Percentiles rank a stretch among this genome's conserved stretches.
Evolutionary conservation across 2,797 vertebrate species (phyloP).

Genomic region (Trachops cirrhosus): DNA sequence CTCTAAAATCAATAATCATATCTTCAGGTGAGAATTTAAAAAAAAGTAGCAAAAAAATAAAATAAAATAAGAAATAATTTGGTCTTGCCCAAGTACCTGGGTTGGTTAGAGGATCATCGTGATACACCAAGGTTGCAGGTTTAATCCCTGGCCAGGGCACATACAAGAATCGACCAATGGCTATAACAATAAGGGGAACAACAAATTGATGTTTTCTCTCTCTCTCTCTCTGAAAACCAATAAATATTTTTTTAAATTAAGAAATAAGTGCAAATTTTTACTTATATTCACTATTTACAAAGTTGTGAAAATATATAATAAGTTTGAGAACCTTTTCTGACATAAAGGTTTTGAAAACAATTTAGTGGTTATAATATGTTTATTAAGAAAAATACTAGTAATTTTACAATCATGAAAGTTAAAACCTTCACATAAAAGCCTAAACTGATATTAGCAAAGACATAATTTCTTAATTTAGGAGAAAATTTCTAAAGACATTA

Average conservation of each 20-base stretch:
- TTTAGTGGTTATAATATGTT: not conserved
- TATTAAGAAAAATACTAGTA: constrained; percentile 5
- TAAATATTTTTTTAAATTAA: not conserved
- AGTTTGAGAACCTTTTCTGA: not conserved
- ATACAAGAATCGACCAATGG: too few species aligned
- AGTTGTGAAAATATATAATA: not conserved
- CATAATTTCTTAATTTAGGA: not conserved
- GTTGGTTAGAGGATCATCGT: too few species aligned
- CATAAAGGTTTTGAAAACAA: not conserved
- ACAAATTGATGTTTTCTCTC: too few species aligned
- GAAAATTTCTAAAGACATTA: constrained; percentile 11
- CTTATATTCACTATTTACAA: not conserved
- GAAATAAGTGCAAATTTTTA: not conserved
- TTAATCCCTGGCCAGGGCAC: too few species aligned
- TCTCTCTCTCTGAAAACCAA: not conserved
- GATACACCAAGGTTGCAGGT: too few species aligned
- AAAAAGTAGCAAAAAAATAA: too few species aligned
- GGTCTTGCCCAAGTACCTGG: too few species aligned
- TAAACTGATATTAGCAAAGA: not conserved
- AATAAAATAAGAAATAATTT: too few species aligned
- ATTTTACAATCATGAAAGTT: not conserved
- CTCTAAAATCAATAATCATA: too few species aligned
- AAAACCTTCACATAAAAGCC: not conserved
- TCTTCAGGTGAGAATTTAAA: too few species aligned
- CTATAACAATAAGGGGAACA: too few species aligned